Conservation (phyloP, 2,888 invertebrate genomes). For the Aphodius granarius region DNA sequence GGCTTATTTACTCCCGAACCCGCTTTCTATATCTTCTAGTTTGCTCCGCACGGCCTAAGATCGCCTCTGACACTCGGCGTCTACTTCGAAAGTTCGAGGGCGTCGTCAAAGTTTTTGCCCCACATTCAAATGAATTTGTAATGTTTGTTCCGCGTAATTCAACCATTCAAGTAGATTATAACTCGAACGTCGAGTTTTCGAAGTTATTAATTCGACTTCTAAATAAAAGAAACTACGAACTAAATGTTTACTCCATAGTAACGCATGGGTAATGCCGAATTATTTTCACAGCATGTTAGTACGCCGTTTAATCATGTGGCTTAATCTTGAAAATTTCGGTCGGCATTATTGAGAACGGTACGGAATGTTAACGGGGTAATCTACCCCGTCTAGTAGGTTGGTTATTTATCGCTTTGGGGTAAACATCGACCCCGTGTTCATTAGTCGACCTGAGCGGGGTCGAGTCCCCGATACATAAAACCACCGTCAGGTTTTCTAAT, state of each 20-base stretch:
- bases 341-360: not conserved
- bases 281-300: too few relatives aligned
- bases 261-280: too few relatives aligned
- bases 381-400: not conserved
- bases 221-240: not conserved
- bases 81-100: constrained; percentile 24
- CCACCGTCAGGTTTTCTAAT: not conserved
- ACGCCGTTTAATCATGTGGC: not conserved
- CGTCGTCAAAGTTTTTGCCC: constrained; percentile 25
- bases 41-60: not conserved
- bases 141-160: constrained; percentile 24
- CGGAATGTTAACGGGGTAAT: not conserved
- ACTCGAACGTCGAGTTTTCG: not conserved
- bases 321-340: not conserved
- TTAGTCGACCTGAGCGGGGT: not conserved
- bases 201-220: not conserved
- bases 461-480: not conserved
- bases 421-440: not conserved
- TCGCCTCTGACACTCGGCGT: not conserved
- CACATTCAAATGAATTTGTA: constrained; percentile 32
- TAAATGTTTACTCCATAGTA: too few relatives aligned
- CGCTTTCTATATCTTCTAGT: constrained; percentile 10
- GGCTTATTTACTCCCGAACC: constrained; percentile 29
- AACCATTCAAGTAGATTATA: constrained; percentile 1
- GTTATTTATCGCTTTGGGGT: not conserved